Conservation (phyloP, 2,797 vertebrate genomes). For the Ctenopoma kingsleyae region DNA sequence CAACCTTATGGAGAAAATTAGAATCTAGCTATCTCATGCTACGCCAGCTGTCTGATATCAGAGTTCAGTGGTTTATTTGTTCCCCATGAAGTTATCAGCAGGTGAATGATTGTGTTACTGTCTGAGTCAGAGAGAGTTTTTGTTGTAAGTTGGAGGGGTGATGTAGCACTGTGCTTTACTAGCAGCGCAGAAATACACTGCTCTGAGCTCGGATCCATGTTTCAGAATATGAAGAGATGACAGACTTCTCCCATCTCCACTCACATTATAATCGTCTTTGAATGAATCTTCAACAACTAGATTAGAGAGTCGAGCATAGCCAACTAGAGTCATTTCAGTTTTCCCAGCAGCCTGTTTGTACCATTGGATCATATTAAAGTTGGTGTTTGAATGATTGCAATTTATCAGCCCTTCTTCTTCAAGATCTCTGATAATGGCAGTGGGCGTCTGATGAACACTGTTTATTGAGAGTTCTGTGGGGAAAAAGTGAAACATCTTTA, state of each 20-base stretch:
- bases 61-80: constrained; percentile 13
- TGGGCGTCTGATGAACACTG: constrained; percentile 43
- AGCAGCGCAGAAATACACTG: constrained; percentile 60
- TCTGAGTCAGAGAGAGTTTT: neutral
- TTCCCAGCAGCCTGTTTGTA: constrained; percentile 44
- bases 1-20: constrained; percentile 34
- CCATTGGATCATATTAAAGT: constrained; percentile 49
- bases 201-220: neutral
- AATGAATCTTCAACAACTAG: constrained; percentile 8
- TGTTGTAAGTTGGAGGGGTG: constrained; percentile 8
- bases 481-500: neutral
- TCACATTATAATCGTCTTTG: constrained; percentile 22
- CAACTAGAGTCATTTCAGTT: constrained; percentile 41
- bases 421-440: constrained; percentile 15
- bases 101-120: neutral
- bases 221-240: constrained; percentile 14
- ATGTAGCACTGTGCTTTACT: constrained; percentile 35
- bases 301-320: neutral
- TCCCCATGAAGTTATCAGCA: constrained; percentile 20
- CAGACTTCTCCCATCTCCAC: constrained; percentile 15
- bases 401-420: constrained; percentile 27
- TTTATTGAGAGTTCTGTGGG: constrained; percentile 22
- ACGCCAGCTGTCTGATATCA: constrained; percentile 7
- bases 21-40: neutral
- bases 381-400: constrained; percentile 44